Evolutionary conservation across 2,113 vertebrate genomes (phyloP).

Genomic region (Numenius arquata): DNA sequence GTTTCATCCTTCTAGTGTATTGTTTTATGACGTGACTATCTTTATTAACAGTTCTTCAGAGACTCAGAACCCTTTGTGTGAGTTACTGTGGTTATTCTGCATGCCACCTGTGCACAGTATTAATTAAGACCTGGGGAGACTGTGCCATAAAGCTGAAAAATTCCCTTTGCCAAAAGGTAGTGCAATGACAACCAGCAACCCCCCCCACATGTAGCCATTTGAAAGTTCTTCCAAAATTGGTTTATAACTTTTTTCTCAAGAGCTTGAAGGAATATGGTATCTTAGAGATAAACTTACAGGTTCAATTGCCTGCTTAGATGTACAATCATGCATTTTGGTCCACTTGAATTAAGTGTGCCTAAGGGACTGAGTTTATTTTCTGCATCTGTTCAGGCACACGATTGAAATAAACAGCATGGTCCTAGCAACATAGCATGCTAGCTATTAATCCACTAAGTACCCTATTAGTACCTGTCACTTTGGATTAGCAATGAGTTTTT

Average conservation of each 20-base stretch:
- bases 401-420: constrained; percentile 53
- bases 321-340: constrained; percentile 14
- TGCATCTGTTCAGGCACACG: background rate
- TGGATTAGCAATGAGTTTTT: constrained; percentile 58
- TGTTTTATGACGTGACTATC: constrained; percentile 41
- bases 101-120: constrained; percentile 51
- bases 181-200: background rate
- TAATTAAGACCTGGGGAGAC: constrained; percentile 61
- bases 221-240: background rate
- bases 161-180: constrained; percentile 23
- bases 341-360: constrained; percentile 38
- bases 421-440: constrained; percentile 7
- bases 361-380: constrained; percentile 19
- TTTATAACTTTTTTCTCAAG: background rate
- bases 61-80: constrained; percentile 45
- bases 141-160: constrained; percentile 55
- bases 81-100: constrained; percentile 55
- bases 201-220: background rate
- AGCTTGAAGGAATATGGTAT: background rate
- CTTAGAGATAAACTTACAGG: constrained; percentile 16
- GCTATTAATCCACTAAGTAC: constrained; percentile 59
- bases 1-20: background rate
- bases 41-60: constrained; percentile 57
- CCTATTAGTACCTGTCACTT: constrained; percentile 64
- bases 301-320: constrained; percentile 4